Conservation (phyloP, 2,797 vertebrate species). For the Alosa sapidissima region DNA sequence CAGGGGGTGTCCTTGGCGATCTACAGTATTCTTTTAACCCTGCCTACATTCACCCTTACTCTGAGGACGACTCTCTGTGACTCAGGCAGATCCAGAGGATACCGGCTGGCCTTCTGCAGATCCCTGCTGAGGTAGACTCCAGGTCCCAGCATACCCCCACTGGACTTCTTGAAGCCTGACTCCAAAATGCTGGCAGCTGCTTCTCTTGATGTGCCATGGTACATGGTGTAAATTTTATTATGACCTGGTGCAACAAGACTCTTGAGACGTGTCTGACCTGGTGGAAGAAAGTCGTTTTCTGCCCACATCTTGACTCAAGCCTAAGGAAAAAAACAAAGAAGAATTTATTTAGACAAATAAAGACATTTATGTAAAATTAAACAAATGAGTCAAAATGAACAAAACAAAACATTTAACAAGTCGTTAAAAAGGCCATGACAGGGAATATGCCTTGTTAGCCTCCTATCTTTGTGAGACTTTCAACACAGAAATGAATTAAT, state of each 20-base stretch:
- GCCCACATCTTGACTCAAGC: conserved; percentile 39
- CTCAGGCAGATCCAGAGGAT: conserved; percentile 33
- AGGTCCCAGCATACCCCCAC: conserved; percentile 51
- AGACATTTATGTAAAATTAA: not conserved
- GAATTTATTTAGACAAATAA: not conserved
- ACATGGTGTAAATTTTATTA: conserved; percentile 62
- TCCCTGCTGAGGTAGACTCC: conserved; percentile 70
- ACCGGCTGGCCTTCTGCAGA: conserved; percentile 58
- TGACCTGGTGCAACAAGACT: not conserved
- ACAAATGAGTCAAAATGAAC: too few relatives aligned
- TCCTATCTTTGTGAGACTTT: too few relatives aligned
- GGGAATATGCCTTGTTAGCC: too few relatives aligned
- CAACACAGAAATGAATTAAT: too few relatives aligned
- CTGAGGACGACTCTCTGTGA: conserved; percentile 45
- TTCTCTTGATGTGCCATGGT: conserved; percentile 59
- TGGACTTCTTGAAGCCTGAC: conserved; percentile 26
- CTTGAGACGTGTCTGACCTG: not conserved
- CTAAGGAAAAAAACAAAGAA: not conserved
- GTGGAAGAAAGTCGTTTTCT: conserved; percentile 50
- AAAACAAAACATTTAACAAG: not conserved
- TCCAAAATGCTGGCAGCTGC: not conserved
- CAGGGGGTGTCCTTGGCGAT: conserved; percentile 2
- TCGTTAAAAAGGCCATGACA: too few relatives aligned
- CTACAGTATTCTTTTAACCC: conserved; percentile 60
- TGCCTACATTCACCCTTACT: conserved; percentile 54